A percentile compares a stretch with the other conserved stretches of the same genome.
phyloP scores from a whole-genome alignment of 2,888 invertebrate species.

The Tachina grossa region DNA sequence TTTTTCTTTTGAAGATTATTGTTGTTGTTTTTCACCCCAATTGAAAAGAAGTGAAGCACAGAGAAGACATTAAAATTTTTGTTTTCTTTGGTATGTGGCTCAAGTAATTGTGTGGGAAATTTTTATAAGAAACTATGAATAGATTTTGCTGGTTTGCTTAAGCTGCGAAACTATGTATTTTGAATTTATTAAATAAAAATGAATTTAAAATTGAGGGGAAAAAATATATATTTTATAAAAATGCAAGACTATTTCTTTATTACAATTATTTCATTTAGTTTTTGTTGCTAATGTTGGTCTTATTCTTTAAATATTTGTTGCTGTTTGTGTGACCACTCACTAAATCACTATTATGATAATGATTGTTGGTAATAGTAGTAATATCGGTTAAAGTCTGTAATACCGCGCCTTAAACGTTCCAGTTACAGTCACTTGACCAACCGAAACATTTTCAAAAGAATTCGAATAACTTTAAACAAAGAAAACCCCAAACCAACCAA shows the following conservation, averaged over 20 bases:
- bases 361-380: constrained; percentile 52
- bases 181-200: constrained; percentile 50
- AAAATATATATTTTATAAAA: constrained; percentile 59
- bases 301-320: constrained; percentile 33
- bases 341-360: constrained; percentile 68
- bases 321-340: constrained; percentile 61
- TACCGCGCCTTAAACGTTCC: constrained; percentile 75
- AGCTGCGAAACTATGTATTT: constrained; percentile 23
- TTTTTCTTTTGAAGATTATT: constrained; percentile 15
- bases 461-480: constrained; percentile 71
- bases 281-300: constrained; percentile 1
- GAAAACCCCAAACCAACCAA: constrained; percentile 48
- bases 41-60: constrained; percentile 68
- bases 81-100: constrained; percentile 61
- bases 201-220: constrained; percentile 35
- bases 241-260: constrained; percentile 50
- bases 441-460: constrained; percentile 80
- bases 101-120: constrained; percentile 70
- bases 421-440: constrained; percentile 83
- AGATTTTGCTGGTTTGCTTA: constrained; percentile 47
- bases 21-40: constrained; percentile 43
- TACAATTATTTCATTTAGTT: too few relatives aligned
- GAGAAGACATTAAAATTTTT: constrained; percentile 23
- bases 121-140: constrained; percentile 49
- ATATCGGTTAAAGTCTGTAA: constrained; percentile 54